Base-by-base conservation (phyloP, 2,888 invertebrate genomes). In the Perdita meconis region DNA sequence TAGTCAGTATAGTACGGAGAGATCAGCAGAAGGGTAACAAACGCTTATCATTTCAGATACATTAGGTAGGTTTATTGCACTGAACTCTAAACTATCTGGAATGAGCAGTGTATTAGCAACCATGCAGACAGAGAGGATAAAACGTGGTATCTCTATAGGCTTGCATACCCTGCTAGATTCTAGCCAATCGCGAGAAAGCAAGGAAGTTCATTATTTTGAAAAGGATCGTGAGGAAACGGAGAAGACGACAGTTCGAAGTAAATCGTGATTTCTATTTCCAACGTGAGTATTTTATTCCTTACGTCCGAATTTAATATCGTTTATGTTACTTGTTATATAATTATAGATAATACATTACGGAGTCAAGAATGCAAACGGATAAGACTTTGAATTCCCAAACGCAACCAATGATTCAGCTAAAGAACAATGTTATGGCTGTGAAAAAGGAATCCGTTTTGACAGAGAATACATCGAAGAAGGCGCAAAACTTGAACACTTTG, bases 401-500 rank as follows among this genome's bases (percentile, higher is more conserved):
- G 1, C 69, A 55, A 53, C 63, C 50, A 1, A 57, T 24, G 0
- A 26, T 70, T n/a, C 24, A 81, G 59, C 65, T 80, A 36, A 70
- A 82, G 0, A 64, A 71, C 0, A 78, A 68, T 77, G 78, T 86
- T 8, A 87, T 85, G 24, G 77, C 85, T 8, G 87, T 85, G 22
- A 78, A 84, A 8, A 30, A 55, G 5, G 19, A 12, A 3, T 51
- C 71, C 26, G 19, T 69, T 12, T 67, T 74, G 0, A 60, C 16
- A 5, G 63, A 80, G 2, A 47, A 44, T 60, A 59, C 64, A 26
- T 38, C 40, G 2, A 69, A 69, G 8, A 65, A 24, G 13, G n/a
- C n/a, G n/a, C 53, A 64, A 12, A 81, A 63, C 70, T 38, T 51
- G 2, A 40, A 26, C 2, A 19, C 1, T 16, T 1, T 34, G 2